A percentile compares a stretch with the other conserved stretches of the same genome.
Evolutionary conservation across 2,888 invertebrate genomes (phyloP).

Genomic region (Scaptomyza flava): DNA sequence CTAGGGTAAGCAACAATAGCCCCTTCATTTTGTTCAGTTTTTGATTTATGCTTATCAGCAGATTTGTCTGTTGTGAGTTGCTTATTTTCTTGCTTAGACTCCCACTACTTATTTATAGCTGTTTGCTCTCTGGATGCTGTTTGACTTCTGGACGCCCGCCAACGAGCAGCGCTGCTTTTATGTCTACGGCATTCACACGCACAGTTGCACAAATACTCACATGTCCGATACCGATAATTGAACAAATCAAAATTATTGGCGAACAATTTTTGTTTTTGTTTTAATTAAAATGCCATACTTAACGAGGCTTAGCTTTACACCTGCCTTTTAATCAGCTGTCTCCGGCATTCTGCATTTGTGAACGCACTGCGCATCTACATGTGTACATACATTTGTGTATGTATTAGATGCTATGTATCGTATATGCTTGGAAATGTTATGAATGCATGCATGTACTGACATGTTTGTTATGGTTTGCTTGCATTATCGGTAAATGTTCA

Average conservation of each 20-base stretch:
- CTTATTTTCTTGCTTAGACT: neutral
- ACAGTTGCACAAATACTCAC: conserved; percentile 1
- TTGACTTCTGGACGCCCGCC: conserved; percentile 20
- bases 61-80: neutral
- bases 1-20: conserved; percentile 2
- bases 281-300: too few species aligned
- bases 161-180: conserved; percentile 47
- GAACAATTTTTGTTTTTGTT: neutral
- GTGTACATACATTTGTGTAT: neutral
- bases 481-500: neutral
- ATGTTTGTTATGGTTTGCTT: conserved; percentile 2
- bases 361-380: neutral
- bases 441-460: neutral
- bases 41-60: conserved; percentile 1
- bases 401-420: neutral
- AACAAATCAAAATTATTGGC: conserved; percentile 28
- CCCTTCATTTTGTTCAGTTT: conserved; percentile 17
- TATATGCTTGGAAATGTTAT: neutral
- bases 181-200: conserved; percentile 19
- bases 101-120: neutral
- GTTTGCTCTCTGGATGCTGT: conserved; percentile 1
- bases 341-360: neutral
- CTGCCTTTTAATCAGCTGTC: conserved; percentile 42
- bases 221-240: conserved; percentile 30
- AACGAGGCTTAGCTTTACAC: too few species aligned